Evolutionary conservation across 2,113 vertebrate genomes (phyloP), one percentile per base, ranked within the genome.

Genomic region (Thunnus thynnus): DNA sequence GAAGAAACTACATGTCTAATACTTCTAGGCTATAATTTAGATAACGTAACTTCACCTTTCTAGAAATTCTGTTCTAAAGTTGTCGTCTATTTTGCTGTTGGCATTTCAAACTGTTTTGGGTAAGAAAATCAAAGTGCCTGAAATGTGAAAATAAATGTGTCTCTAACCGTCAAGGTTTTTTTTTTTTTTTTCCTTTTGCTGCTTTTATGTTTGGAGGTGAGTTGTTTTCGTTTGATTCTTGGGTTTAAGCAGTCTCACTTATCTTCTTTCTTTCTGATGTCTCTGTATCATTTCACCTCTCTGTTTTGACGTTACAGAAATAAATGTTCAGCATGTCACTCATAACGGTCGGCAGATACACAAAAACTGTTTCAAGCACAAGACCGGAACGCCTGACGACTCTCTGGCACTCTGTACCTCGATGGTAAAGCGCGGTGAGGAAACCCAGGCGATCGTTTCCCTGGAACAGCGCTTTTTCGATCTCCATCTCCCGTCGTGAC

Each of bases 401-500:
- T 44, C 30, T 20, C 0, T 14, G 16, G 1, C 55, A 0, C 22
- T 30, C 10, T 58, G 1, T 76, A 98, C 98, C 97, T 96, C 95
- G 89, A 30, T 99, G 97, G 93, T 98, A 99, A 71, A 99, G 97
- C 0, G 97, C 95, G 5, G 96, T 86, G 52, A 99, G 96, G 88
- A 98, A 99, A 58, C 96, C 94, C 56, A 93, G 96, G 0, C 97
- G 95, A 71, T 98, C 97, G 1, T 83, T 96, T 14, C 98, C 98
- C 76, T 97, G 98, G 84, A 98, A 99, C 62, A 99, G 96, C 0
- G 97, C 96, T 0, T 91, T 96, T 78, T 99, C 98, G 5, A 99
- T 99, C 94, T 99, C 98, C 96, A 99, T 99, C 94, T 99, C 97
- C 14, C 98, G 89, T 0, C 98, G 95, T 46, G 95, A 97, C 78